Conservation (phyloP, 2,888 invertebrate genomes). For the Sarcophaga caerulescens region DNA sequence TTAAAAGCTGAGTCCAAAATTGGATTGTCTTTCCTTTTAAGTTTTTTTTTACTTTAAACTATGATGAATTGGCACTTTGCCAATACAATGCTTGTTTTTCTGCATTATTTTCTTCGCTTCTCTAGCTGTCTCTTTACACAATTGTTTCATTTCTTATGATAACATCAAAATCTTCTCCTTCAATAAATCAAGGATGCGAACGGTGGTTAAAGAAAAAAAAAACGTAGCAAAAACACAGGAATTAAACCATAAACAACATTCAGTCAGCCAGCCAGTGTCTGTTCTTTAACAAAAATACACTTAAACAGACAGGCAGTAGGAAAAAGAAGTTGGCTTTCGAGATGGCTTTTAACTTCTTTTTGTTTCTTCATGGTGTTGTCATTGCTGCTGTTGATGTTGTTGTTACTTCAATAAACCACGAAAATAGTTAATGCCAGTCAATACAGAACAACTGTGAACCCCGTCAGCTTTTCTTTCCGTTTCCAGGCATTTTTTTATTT, state of each 20-base stretch:
- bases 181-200: slow-evolving; percentile 35
- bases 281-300: slow-evolving; percentile 45
- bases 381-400: not conserved
- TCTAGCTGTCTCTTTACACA: not conserved
- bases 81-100: slow-evolving; percentile 34
- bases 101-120: not conserved
- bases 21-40: slow-evolving; percentile 37
- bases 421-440: slow-evolving; percentile 65
- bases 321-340: slow-evolving; percentile 29
- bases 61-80: slow-evolving; percentile 54
- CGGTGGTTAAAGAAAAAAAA: slow-evolving; percentile 6
- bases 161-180: slow-evolving; percentile 38
- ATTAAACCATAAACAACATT: slow-evolving; percentile 62
- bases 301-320: not conserved
- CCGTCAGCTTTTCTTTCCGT: slow-evolving; percentile 32
- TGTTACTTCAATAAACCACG: slow-evolving; percentile 64
- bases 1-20: slow-evolving; percentile 37
- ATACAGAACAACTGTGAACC: slow-evolving; percentile 56
- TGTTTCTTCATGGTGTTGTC: not conserved
- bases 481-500: slow-evolving; percentile 16
- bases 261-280: slow-evolving; percentile 44
- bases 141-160: not conserved
- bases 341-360: slow-evolving; percentile 51
- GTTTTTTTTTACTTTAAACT: slow-evolving; percentile 32
- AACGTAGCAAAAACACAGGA: slow-evolving; percentile 1